Evolutionary conservation across 2,113 vertebrate species (phyloP), one percentile per base, ranked within the genome.

Genomic region (Bubo bubo): DNA sequence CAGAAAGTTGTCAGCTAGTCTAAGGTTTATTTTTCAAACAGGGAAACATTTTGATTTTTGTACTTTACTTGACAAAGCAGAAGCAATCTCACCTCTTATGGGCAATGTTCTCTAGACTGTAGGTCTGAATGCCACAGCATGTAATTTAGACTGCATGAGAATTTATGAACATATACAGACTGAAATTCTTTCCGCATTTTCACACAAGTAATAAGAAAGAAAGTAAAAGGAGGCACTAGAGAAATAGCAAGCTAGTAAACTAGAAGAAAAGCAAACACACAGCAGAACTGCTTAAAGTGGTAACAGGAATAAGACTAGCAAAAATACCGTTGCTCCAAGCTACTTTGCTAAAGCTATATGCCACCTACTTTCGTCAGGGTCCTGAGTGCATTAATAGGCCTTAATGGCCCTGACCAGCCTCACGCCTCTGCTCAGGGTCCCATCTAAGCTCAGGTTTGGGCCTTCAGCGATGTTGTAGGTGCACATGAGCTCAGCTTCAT

Each of bases 51-150:
- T 84, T 75, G 47, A 89, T 68, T 95, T 96, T 89, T 91, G 39
- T 75, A 79, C 27, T 86, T 82, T 22, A 66, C 47, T 86, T 88
- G 81, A 87, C 67, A 93, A 90, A 80, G 76, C 85, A 77, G 74
- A 21, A 87, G 22, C 13, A 49, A 79, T 37, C 64, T 91, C 93
- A 89, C 73, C 62, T 92, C 84, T 93, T 86, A 60, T 3, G 66
- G 96, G 73, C 91, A 94, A 87, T 7, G 39, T 47, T 79, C 92
- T 89, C 71, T 32, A 14, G 72, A 39, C 64, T 28, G 70, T 24
- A 75, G 53, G 35, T 83, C 94, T 77, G 84, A 76, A 45, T 0
- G 2, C 22, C 4, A 1, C 47, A 79, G 52, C 18, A 13, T 3
- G 39, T n/a, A 37, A 37, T 64, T 86, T 26, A 23, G 68, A 49